Base-by-base conservation (phyloP, 2,113 vertebrate genomes). In the Pedionomus torquatus region DNA sequence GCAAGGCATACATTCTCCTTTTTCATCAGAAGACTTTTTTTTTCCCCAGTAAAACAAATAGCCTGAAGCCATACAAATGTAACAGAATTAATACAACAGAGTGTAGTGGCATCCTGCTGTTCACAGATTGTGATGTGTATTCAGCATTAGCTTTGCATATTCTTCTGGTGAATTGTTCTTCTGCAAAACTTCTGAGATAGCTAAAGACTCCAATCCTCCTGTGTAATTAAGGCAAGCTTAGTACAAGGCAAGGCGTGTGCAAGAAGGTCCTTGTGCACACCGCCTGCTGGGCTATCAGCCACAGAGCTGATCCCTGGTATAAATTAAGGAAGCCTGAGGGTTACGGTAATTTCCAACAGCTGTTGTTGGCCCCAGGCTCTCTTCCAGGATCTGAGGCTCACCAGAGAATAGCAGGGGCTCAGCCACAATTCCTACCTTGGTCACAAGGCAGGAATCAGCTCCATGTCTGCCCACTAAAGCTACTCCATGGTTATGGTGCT, bases 271-370 rank as follows among this genome's bases (percentile, higher is more conserved):
- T 83, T 69, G 65, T 77, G 65, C 21, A 82, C 80, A 81, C 39
- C 35, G 76, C 58, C 17, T 90, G 71, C 70, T 74, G 44, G 77
- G 66, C 70, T 85, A 24, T 81, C 69, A 87, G 51, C 64, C 60
- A 54, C 1, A 0, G 46, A 46, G 3, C 60, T 90, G 75, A 58
- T 75, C 78, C 17, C 68, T 90, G 55, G 28, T 77, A 83, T 90
- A 87, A 88, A 88, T 90, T 83, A 86, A 93, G 37, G 63, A 80
- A 94, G 63, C 87, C 78, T 80, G 55, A 86, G 54, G 63, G 44
- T 75, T 94, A 58, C 46, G 63, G 35, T 92, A 81, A 95, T 95
- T 80, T 90, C 52, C 55, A 86, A n/a, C 82, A 96, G 70, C 90
- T 95, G 96, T 54, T 49, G 19, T 30, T 85, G 24, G 43, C 79